These are phyloP conservation scores for Cordylochernes scorpioides DNA, from an alignment of 2,888 invertebrate genomes.

Conservation along the genomic window DNA sequence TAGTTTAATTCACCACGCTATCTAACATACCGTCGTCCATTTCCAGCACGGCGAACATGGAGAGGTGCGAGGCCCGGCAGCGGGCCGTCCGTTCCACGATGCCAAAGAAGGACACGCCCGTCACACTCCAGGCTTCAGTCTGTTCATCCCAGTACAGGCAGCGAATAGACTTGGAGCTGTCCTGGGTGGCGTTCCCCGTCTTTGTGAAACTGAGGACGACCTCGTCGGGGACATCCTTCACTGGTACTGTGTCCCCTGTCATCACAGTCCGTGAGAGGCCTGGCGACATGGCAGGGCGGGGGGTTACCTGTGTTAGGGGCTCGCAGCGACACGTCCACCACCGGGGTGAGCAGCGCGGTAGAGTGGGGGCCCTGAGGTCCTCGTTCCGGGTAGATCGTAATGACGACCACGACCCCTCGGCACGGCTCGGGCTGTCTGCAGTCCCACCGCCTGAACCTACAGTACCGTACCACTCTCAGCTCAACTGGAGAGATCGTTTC, in stretches of 20 bases:
- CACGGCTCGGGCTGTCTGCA: conserved; percentile 2
- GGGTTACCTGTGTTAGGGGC: conserved; percentile 8
- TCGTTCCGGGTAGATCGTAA: conserved; percentile 7
- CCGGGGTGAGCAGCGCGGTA: conserved; percentile 4
- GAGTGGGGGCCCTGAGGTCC: conserved; percentile 2
- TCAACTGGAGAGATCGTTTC: not conserved
- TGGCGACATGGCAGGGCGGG: too few relatives aligned
- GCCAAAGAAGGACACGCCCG: conserved; percentile 9
- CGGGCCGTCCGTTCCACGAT: conserved; percentile 5
- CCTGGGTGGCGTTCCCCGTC: conserved; percentile 2
- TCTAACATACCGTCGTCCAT: conserved; percentile 5
- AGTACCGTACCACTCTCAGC: not conserved
- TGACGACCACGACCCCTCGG: conserved; percentile 7
- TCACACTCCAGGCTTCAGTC: conserved; percentile 7
- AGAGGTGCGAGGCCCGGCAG: conserved; percentile 8
- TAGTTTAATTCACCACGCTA: not conserved
- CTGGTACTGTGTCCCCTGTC: too few relatives aligned
- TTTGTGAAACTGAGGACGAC: conserved; percentile 5
- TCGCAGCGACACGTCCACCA: conserved; percentile 6
- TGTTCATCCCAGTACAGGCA: conserved; percentile 12
- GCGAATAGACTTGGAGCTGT: conserved; percentile 3
- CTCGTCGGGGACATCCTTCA: too few relatives aligned
- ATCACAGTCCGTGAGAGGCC: too few relatives aligned
- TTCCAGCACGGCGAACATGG: conserved; percentile 7
- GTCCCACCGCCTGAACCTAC: conserved; percentile 3